These are phyloP conservation scores for Calycopis cecrops DNA, from an alignment of 1,140 invertebrate species.

Conservation along the genomic window DNA sequence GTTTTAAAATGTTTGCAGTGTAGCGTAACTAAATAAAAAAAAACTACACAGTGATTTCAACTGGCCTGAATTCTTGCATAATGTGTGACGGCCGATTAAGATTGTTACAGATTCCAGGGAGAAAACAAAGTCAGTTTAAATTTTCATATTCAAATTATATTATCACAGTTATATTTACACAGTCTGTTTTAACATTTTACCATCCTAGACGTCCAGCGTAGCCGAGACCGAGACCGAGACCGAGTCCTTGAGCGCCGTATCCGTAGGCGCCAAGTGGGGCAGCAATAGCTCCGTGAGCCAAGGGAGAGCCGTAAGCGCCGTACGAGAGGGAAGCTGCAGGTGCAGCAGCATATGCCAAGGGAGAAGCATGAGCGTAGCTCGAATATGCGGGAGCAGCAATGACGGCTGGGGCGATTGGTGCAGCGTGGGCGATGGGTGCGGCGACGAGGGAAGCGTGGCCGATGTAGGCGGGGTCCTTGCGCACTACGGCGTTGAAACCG, in stretches of 20 bases:
- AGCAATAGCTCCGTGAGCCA: background rate
- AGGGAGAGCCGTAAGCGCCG: constrained; percentile 6
- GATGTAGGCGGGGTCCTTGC: constrained; percentile 41
- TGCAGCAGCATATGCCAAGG: constrained; percentile 2
- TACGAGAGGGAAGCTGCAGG: background rate
- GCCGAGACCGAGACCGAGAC: constrained; percentile 6
- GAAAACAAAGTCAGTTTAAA: too few species aligned
- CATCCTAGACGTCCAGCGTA: constrained; percentile 20
- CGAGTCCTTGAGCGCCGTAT: too few species aligned
- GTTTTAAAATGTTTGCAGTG: too few species aligned
- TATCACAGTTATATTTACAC: too few species aligned
- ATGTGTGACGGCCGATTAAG: too few species aligned
- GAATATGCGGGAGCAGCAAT: background rate
- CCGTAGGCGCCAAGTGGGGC: too few species aligned
- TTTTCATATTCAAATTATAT: too few species aligned
- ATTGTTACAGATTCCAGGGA: too few species aligned
- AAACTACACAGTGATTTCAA: too few species aligned
- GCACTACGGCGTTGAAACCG: constrained; percentile 70
- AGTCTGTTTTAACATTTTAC: constrained; percentile 1
- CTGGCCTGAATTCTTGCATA: too few species aligned
- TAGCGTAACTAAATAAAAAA: too few species aligned
- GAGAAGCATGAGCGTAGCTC: constrained; percentile 3
- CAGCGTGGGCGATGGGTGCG: constrained; percentile 8
- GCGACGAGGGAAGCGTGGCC: constrained; percentile 5
- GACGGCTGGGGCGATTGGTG: constrained; percentile 5